Percentiles rank a stretch among this genome's conserved stretches.
These are phyloP conservation scores for Pseudomyrmex concolor DNA, from an alignment of 1,140 invertebrate species.

Conservation along the genomic window DNA sequence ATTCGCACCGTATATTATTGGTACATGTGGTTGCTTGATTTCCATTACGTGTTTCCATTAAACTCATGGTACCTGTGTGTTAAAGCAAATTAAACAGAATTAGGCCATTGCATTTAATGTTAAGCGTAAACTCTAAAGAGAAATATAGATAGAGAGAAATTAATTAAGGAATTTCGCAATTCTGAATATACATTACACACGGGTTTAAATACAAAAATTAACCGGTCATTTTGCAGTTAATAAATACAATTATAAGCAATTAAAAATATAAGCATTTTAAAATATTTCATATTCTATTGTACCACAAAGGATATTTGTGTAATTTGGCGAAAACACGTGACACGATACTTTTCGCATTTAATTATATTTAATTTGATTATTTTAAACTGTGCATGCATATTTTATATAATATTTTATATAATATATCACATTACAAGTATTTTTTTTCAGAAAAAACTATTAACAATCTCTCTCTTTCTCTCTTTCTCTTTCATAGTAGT, in stretches of 20 bases:
- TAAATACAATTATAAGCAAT: constrained; percentile 5
- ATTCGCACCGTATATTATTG: constrained; percentile 18
- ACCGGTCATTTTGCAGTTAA: constrained; percentile 5
- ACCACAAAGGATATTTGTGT: background rate
- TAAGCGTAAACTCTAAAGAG: constrained; percentile 12
- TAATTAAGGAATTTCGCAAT: constrained; percentile 46
- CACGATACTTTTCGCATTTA: background rate
- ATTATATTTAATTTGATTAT: background rate
- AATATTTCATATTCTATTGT: background rate
- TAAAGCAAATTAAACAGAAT: constrained; percentile 43
- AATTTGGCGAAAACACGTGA: background rate
- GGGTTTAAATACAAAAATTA: background rate
- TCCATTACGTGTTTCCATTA: constrained; percentile 45
- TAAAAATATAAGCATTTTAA: background rate
- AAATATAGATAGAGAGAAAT: constrained; percentile 22
- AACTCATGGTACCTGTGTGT: background rate
- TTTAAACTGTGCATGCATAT: background rate
- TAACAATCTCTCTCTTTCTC: no score
- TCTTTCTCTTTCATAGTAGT: no score
- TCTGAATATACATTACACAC: background rate
- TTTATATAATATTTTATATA: constrained; percentile 34
- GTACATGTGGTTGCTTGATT: constrained; percentile 43
- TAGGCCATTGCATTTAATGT: constrained; percentile 37
- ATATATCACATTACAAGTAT: background rate
- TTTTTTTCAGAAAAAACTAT: no score